A percentile compares a stretch with the other conserved stretches of the same genome.
These are phyloP conservation scores for Rhagonycha lutea DNA, from an alignment of 2,888 invertebrate species.

Conservation along the genomic window DNA sequence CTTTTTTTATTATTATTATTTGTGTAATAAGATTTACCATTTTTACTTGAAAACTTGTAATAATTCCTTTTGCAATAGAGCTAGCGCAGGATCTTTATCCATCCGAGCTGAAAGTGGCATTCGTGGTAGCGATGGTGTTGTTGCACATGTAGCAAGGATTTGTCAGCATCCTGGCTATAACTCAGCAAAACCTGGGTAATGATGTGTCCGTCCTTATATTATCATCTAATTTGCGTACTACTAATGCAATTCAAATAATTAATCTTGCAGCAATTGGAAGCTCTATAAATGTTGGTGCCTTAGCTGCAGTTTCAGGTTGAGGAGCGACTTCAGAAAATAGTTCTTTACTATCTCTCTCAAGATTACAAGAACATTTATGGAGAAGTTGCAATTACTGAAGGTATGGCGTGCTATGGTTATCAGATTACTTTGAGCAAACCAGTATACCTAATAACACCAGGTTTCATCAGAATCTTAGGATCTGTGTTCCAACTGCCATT, in stretches of 20 bases:
- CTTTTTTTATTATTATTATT: too few relatives aligned
- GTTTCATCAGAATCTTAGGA: too few relatives aligned
- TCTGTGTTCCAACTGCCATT: too few relatives aligned
- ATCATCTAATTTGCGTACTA: not conserved
- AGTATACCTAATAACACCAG: too few relatives aligned
- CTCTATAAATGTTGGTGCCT: not conserved
- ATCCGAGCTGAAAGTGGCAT: not conserved
- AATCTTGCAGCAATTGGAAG: not conserved
- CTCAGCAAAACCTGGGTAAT: not conserved
- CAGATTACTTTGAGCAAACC: too few relatives aligned
- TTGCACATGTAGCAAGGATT: not conserved
- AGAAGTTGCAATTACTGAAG: too few relatives aligned
- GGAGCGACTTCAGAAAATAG: not conserved
- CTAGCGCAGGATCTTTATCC: not conserved
- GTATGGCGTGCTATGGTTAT: too few relatives aligned
- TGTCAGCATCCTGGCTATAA: not conserved
- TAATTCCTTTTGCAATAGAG: not conserved
- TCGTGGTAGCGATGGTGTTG: not conserved
- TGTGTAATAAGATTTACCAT: too few relatives aligned
- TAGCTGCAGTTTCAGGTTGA: not conserved
- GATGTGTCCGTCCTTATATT: not conserved
- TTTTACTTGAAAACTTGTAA: too few relatives aligned
- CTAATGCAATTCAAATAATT: not conserved
- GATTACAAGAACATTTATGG: too few relatives aligned
- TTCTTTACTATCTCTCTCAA: too few relatives aligned